Evolutionary conservation across 1,140 invertebrate species (phyloP).

Genomic region (Listronotus oregonensis): DNA sequence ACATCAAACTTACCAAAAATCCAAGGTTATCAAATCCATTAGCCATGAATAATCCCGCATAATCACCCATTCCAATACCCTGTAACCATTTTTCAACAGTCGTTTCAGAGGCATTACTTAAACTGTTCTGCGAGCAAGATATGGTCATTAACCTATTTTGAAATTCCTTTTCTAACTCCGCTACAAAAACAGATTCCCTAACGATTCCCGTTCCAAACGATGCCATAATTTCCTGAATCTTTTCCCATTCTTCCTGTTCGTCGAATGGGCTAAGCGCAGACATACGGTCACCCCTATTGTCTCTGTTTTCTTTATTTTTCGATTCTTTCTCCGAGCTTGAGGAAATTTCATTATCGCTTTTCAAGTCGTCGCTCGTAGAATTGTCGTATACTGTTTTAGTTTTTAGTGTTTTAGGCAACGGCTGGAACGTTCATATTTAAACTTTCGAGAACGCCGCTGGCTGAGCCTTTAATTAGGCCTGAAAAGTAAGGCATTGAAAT

Average conservation of each 20-base stretch:
- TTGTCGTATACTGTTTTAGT: slow-evolving; percentile 67
- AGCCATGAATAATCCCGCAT: slow-evolving; percentile 80
- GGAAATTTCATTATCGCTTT: slow-evolving; percentile 55
- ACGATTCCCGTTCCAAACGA: slow-evolving; percentile 83
- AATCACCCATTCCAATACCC: slow-evolving; percentile 76
- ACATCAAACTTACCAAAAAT: slow-evolving; percentile 79
- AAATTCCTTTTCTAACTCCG: slow-evolving; percentile 83
- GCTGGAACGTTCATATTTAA: slow-evolving; percentile 63
- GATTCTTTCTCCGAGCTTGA: slow-evolving; percentile 55
- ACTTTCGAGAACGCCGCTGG: slow-evolving; percentile 63
- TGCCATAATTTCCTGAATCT: slow-evolving; percentile 93
- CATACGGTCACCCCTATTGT: slow-evolving; percentile 64
- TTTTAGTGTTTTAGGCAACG: slow-evolving; percentile 75
- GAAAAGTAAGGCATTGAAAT: slow-evolving; percentile 35
- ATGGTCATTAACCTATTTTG: slow-evolving; percentile 72
- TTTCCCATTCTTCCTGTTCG: slow-evolving; percentile 92
- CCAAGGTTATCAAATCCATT: slow-evolving; percentile 93
- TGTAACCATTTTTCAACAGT: slow-evolving; percentile 80
- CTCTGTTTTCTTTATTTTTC: slow-evolving; percentile 59
- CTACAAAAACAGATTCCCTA: slow-evolving; percentile 80
- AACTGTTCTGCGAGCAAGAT: slow-evolving; percentile 56
- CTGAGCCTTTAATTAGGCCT: slow-evolving; percentile 78
- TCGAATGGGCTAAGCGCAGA: slow-evolving; percentile 87
- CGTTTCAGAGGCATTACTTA: slow-evolving; percentile 53
- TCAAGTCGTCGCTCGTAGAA: slow-evolving; percentile 51